Evolutionary conservation across 2,113 vertebrate genomes (phyloP).

Genomic region (Hypomesus transpacificus): DNA sequence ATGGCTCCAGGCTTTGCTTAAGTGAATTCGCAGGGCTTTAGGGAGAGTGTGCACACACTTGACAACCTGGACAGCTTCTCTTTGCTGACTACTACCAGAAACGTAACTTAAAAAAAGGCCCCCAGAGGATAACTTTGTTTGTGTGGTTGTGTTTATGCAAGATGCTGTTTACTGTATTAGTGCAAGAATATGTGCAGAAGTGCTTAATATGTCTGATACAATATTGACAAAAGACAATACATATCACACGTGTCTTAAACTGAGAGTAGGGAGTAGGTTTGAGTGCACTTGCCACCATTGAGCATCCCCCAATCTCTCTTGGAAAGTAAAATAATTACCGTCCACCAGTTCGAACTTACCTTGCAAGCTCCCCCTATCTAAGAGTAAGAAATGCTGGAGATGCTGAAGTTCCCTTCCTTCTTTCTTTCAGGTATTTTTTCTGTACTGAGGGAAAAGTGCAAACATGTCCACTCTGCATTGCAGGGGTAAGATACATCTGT

Average conservation of each 20-base stretch:
- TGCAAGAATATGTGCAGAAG: not conserved
- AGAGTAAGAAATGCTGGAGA: not conserved
- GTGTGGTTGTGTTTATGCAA: not conserved
- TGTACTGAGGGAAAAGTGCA: constrained; percentile 80
- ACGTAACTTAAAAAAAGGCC: not conserved
- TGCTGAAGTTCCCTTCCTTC: not conserved
- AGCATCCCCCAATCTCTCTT: not conserved
- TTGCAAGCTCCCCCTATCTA: not conserved
- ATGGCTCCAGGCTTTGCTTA: constrained; percentile 11
- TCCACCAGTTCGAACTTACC: not conserved
- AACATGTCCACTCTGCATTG: constrained; percentile 78
- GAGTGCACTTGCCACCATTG: not conserved
- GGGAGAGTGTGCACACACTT: constrained; percentile 9
- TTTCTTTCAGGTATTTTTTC: constrained; percentile 80
- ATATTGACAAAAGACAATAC: not conserved
- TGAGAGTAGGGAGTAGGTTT: not conserved
- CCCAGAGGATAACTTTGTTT: not conserved
- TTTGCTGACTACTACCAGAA: constrained; percentile 9
- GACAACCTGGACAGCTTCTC: not conserved
- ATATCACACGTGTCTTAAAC: not conserved
- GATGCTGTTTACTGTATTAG: not conserved
- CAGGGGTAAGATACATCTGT: constrained; percentile 75
- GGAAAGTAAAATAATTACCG: constrained; percentile 24
- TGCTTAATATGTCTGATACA: not conserved
- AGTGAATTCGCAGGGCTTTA: constrained; percentile 25